Evolutionary conservation across 2,113 vertebrate species (phyloP).

Genomic region (Dendrocopos noguchii): DNA sequence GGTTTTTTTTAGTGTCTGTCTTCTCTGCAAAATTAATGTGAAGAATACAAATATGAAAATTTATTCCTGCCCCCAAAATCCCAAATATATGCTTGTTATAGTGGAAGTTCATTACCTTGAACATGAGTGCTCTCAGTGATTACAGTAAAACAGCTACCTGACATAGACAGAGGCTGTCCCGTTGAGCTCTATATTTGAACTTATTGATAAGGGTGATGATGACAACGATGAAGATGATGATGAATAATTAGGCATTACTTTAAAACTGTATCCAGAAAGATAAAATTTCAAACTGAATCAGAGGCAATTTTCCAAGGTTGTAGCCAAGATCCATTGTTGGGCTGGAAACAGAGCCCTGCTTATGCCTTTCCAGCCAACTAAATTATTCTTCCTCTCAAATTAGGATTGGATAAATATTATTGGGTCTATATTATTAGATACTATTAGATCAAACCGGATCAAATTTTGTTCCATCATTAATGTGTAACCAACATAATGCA

Average conservation of each 20-base stretch:
- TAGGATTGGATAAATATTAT: background rate
- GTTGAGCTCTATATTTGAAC: background rate
- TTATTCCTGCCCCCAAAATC: background rate
- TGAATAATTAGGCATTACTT: background rate
- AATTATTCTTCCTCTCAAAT: background rate
- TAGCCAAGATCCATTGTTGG: background rate
- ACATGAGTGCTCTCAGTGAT: background rate
- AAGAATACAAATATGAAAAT: background rate
- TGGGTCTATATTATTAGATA: background rate
- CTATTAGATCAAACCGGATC: background rate
- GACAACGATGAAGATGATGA: background rate
- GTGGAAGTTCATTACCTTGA: background rate
- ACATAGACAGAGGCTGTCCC: background rate
- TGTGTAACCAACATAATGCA: background rate
- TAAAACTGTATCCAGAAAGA: background rate
- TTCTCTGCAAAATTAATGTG: background rate
- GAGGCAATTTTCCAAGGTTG: background rate
- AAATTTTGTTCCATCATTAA: background rate
- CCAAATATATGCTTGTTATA: background rate
- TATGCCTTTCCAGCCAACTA: background rate
- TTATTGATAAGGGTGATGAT: background rate
- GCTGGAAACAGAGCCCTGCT: background rate
- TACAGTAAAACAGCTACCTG: background rate
- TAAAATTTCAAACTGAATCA: background rate
- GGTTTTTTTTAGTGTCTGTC: background rate